Evolutionary conservation across 1,140 invertebrate species (phyloP), one percentile per base, ranked within the genome.

Genomic region (Muscidifurax raptorellus): DNA sequence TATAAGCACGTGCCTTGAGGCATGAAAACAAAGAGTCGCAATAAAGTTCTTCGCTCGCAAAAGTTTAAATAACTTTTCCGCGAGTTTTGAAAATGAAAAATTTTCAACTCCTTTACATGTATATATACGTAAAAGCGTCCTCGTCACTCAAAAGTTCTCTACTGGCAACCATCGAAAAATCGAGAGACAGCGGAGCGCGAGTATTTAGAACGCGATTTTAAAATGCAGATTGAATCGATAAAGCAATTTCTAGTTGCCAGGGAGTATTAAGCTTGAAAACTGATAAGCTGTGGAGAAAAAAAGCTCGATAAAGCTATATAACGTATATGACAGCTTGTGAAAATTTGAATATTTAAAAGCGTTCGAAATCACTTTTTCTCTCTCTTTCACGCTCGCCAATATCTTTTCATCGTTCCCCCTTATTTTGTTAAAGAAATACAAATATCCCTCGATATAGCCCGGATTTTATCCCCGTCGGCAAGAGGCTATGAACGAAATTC

Each of bases 1-100:
- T 25, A 76, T 76, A 28, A n/a, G 47, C 9, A 18, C 82, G 85
- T 78, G 82, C 81, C 83, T 82, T 67, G 64, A 59, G 18, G 22
- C 22, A n/a, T 59, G 22, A 59, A 22, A 59, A 59, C 22, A 59
- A 18, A 18, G n/a, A n/a, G 47, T 52, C 15, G 47, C 47, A 18
- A 52, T 22, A n/a, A n/a, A 59, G 52, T 59, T 22, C 18, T 18
- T 18, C 18, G 44, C 52, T 2, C 6, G 18, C 15, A 22, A 59
- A 59, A 59, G 22, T 59, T 22, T n/a, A 59, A 59, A 22, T 1
- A 1, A 59, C 22, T 40, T 40, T 40, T 40, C 36, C 36, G 36
- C 36, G 36, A 40, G 36, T 40, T 40, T 40, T 40, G 36, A n/a
- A 52, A 22, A 52, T 52, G 5, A 18, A 52, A 40, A 52, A 22